phyloP scores from a whole-genome alignment of 2,797 vertebrate species.

The Peromyscus attwateri region DNA sequence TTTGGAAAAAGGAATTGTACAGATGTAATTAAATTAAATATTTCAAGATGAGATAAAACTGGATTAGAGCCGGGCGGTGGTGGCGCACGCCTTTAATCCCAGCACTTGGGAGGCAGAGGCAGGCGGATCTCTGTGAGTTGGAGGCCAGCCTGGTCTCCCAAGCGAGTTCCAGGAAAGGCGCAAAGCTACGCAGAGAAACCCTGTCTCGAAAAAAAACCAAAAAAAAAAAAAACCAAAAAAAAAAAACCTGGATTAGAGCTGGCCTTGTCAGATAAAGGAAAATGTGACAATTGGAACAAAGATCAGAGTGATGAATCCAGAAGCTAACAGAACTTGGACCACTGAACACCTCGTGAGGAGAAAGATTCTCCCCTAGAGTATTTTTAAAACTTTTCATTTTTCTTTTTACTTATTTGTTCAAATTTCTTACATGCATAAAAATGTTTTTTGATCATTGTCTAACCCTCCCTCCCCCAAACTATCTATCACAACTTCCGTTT shows the following conservation, averaged over 20 bases:
- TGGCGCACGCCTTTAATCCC: too few relatives aligned
- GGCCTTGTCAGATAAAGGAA: neutral
- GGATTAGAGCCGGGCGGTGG: neutral
- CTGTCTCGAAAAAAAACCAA: too few relatives aligned
- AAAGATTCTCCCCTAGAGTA: neutral
- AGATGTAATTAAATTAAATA: neutral
- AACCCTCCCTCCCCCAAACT: neutral
- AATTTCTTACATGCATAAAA: neutral
- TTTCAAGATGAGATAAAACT: neutral
- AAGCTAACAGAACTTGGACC: neutral
- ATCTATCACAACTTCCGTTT: neutral
- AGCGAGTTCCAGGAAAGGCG: too few relatives aligned
- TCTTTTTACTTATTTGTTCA: neutral
- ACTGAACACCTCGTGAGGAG: neutral
- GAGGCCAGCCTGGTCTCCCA: too few relatives aligned
- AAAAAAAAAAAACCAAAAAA: too few relatives aligned
- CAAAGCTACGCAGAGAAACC: too few relatives aligned
- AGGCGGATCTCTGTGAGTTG: too few relatives aligned
- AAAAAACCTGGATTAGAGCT: neutral
- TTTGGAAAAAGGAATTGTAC: neutral
- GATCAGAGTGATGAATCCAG: neutral
- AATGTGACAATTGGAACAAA: neutral
- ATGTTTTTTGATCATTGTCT: neutral
- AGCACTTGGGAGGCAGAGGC: too few relatives aligned
- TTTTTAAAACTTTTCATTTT: neutral